Evolutionary conservation across 2,888 invertebrate genomes (phyloP).

Genomic region (Heliconius erato): DNA sequence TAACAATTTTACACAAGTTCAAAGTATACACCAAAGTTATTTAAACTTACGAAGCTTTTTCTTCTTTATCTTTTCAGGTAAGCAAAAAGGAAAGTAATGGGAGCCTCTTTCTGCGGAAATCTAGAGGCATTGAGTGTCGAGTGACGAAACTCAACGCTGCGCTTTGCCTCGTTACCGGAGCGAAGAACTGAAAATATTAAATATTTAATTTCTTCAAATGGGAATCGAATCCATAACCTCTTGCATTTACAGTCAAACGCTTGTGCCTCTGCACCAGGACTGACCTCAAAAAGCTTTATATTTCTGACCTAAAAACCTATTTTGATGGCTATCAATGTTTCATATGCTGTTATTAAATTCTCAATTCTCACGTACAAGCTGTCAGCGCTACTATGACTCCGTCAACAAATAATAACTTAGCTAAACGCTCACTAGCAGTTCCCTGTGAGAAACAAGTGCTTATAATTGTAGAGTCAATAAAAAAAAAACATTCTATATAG

Average conservation of each 20-base stretch:
- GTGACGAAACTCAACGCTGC: no score
- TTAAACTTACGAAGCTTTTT: not conserved
- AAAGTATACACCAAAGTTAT: not conserved
- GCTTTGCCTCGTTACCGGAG: no score
- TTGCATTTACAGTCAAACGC: no score
- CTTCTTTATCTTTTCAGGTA: no score
- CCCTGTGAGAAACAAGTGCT: conserved; percentile 41
- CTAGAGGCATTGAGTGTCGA: no score
- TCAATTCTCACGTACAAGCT: conserved; percentile 66
- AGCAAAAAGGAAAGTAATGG: no score
- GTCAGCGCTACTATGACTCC: conserved; percentile 65
- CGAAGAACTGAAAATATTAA: no score
- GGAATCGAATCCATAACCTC: no score
- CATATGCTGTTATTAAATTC: conserved; percentile 27
- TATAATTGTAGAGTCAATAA: conserved; percentile 29
- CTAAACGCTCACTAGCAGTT: conserved; percentile 28
- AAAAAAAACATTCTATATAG: conserved; percentile 20
- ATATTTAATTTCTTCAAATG: no score
- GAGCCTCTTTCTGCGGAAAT: no score
- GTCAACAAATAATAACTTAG: conserved; percentile 58
- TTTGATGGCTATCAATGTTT: conserved; percentile 10
- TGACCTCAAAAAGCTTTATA: not conserved
- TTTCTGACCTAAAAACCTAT: conserved; percentile 9
- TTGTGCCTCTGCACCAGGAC: no score
- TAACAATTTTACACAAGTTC: not conserved